These are phyloP conservation scores for Andrena cerasifolii DNA, from an alignment of 1,140 invertebrate species.

Conservation along the genomic window DNA sequence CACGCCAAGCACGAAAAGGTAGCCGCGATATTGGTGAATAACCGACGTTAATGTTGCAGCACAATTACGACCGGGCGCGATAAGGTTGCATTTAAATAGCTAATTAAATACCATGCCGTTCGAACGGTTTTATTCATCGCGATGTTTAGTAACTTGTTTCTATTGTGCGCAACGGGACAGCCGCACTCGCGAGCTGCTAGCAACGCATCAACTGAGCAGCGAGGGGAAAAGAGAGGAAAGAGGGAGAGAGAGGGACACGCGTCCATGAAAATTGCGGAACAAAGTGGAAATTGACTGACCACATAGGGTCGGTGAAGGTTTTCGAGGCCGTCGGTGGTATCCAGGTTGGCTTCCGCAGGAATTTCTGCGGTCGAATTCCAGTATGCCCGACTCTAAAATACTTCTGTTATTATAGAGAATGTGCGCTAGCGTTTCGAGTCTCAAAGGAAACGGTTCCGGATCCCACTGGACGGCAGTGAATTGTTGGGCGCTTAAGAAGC, in stretches of 20 bases:
- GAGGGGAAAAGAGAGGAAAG: not conserved
- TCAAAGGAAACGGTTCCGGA: slow-evolving; percentile 53
- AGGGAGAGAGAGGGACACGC: not conserved
- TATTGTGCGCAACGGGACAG: not conserved
- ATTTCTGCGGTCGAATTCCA: slow-evolving; percentile 68
- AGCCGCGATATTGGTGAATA: slow-evolving; percentile 17
- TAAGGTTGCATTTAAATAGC: not conserved
- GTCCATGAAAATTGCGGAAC: slow-evolving; percentile 57
- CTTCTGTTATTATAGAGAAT: slow-evolving; percentile 55
- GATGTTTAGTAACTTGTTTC: not conserved
- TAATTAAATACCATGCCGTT: not conserved
- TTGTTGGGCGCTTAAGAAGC: not conserved
- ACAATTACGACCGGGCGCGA: not conserved
- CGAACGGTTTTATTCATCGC: not conserved
- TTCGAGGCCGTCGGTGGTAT: slow-evolving; percentile 70
- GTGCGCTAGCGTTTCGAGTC: slow-evolving; percentile 25
- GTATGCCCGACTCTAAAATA: slow-evolving; percentile 53
- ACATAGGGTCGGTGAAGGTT: slow-evolving; percentile 55
- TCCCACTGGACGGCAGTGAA: not conserved
- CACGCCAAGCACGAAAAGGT: slow-evolving; percentile 55
- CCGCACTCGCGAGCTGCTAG: not conserved
- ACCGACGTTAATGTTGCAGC: slow-evolving; percentile 9
- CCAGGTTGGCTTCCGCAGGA: slow-evolving; percentile 67
- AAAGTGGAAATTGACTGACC: slow-evolving; percentile 67
- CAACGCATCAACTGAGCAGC: not conserved